phyloP scores from a whole-genome alignment of 2,113 vertebrate genomes.

The Sceloporus undulatus region DNA sequence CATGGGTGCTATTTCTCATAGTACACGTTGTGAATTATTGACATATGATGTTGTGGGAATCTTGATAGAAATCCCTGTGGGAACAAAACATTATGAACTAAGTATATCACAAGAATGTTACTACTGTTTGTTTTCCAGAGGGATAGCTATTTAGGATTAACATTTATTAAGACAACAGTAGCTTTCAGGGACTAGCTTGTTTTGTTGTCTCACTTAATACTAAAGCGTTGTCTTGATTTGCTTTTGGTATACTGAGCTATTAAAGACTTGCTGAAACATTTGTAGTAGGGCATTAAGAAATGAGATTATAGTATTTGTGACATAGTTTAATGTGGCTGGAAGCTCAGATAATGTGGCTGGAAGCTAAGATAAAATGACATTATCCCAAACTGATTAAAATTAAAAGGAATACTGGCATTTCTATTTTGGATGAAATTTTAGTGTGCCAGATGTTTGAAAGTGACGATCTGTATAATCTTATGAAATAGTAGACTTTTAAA shows the following conservation, averaged over 20 bases:
- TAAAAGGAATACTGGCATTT: neutral
- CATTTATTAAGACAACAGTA: too few relatives aligned
- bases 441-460: neutral
- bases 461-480: neutral
- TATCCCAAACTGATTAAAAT: constrained; percentile 10
- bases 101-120: constrained; percentile 7
- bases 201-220: constrained; percentile 39
- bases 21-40: neutral
- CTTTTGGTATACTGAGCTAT: constrained; percentile 35
- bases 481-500: neutral
- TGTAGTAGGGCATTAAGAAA: neutral
- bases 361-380: neutral
- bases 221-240: constrained; percentile 20
- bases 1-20: neutral
- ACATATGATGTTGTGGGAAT: neutral
- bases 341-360: neutral
- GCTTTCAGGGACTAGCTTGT: too few relatives aligned
- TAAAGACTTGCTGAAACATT: constrained; percentile 17
- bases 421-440: neutral
- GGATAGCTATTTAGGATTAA: too few relatives aligned
- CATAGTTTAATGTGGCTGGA: neutral
- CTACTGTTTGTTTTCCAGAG: constrained; percentile 20
- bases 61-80: neutral
- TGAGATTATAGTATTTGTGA: neutral
- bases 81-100: neutral